phyloP scores from a whole-genome alignment of 1,140 invertebrate genomes.

The Zaprionus ghesquierei region DNA sequence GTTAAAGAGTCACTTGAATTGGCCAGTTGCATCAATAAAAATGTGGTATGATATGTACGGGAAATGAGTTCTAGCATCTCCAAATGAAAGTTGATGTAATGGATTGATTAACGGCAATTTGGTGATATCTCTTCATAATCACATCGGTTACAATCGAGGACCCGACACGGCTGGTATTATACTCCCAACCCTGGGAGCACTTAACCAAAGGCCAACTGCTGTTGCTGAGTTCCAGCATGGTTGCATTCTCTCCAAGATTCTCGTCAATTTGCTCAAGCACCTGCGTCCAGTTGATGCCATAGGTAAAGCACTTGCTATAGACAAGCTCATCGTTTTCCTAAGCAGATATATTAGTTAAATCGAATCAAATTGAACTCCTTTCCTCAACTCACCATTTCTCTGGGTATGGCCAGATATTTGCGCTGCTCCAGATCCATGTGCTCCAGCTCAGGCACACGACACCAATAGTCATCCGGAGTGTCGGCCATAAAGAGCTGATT shows the following conservation, averaged over 20 bases:
- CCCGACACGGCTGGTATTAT: conserved; percentile 86
- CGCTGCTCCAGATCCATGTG: conserved; percentile 85
- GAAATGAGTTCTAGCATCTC: conserved; percentile 43
- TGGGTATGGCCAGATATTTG: conserved; percentile 87
- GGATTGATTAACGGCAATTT: not conserved
- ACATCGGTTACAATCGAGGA: conserved; percentile 93
- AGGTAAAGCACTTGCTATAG: conserved; percentile 86
- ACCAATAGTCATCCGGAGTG: conserved; percentile 90
- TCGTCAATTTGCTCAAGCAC: conserved; percentile 78
- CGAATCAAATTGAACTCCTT: not conserved
- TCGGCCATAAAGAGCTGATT: conserved; percentile 95
- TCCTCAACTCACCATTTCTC: conserved; percentile 65
- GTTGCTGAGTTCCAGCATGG: conserved; percentile 83
- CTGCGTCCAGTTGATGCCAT: conserved; percentile 88
- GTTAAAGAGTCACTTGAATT: conserved; percentile 31
- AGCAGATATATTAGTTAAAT: not conserved
- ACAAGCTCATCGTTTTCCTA: conserved; percentile 83
- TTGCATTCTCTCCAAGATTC: conserved; percentile 52
- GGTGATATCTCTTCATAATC: conserved; percentile 51
- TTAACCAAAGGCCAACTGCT: conserved; percentile 86
- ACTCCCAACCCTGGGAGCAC: conserved; percentile 92
- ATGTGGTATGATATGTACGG: not conserved
- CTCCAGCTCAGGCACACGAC: conserved; percentile 87
- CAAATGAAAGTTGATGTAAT: conserved; percentile 47
- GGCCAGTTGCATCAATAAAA: not conserved